Conservation (phyloP, 2,797 vertebrate species). For the Eutrigla gurnardus region DNA sequence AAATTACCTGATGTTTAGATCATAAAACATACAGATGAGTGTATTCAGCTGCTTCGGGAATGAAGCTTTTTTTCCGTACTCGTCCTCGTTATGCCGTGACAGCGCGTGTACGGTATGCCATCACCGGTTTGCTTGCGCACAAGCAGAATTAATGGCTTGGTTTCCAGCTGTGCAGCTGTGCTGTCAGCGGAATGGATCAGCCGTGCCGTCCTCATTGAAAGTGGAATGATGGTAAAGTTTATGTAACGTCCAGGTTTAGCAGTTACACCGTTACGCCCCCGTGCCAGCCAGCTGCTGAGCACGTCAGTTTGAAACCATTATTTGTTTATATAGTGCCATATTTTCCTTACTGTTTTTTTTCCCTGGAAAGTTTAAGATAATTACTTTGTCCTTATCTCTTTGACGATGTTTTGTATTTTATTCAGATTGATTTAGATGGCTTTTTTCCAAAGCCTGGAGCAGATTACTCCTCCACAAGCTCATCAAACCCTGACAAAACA, state of each 20-base stretch:
- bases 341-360: no score
- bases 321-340: not conserved
- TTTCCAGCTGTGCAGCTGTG: constrained; percentile 46
- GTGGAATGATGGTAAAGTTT: constrained; percentile 47
- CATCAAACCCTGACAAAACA: constrained; percentile 89
- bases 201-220: constrained; percentile 52
- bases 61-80: not conserved
- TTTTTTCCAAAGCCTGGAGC: constrained; percentile 91
- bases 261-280: constrained; percentile 28
- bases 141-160: constrained; percentile 33
- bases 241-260: constrained; percentile 51
- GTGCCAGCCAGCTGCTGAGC: constrained; percentile 44
- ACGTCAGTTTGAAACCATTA: constrained; percentile 44
- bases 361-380: no score
- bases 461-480: constrained; percentile 86
- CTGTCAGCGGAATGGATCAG: constrained; percentile 48
- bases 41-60: not conserved
- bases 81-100: not conserved
- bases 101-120: not conserved
- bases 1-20: no score
- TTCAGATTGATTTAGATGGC: constrained; percentile 90
- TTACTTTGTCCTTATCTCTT: constrained; percentile 2
- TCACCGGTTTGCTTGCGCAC: constrained; percentile 7
- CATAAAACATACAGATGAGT: not conserved
- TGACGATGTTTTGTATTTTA: constrained; percentile 31